Conservation (phyloP, 2,888 invertebrate genomes). For the Cheilosia soror region DNA sequence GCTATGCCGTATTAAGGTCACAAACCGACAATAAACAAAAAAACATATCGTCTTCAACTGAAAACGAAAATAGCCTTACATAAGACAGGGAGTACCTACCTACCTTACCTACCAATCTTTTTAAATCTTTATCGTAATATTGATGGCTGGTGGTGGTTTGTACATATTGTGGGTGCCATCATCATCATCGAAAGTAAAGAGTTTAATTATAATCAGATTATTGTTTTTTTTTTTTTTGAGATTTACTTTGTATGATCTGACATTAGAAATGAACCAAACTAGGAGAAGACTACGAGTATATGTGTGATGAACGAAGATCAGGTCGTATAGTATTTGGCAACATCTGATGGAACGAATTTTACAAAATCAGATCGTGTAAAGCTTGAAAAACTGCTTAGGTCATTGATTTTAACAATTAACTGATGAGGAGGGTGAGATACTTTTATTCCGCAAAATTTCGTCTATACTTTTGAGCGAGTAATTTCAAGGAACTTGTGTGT, state of each 20-base stretch:
- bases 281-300: background rate
- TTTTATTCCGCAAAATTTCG: constrained; percentile 34
- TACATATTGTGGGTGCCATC: no score
- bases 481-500: no score
- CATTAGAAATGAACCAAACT: constrained; percentile 18
- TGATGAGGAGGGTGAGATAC: constrained; percentile 45
- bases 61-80: constrained; percentile 64
- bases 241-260: constrained; percentile 15
- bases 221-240: background rate
- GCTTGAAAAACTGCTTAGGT: constrained; percentile 39
- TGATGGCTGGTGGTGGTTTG: no score
- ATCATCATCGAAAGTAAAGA: no score
- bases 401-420: constrained; percentile 48
- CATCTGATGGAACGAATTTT: constrained; percentile 23
- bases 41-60: constrained; percentile 46
- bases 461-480: background rate
- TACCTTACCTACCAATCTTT: no score
- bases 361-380: background rate
- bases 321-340: constrained; percentile 18
- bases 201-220: no score
- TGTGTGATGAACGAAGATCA: background rate
- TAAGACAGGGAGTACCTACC: constrained; percentile 17
- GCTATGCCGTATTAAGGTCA: constrained; percentile 33
- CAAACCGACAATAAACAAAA: constrained; percentile 2
- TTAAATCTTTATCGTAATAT: no score